Conservation (phyloP, 2,113 vertebrate genomes). For the Hymenochirus boettgeri region DNA sequence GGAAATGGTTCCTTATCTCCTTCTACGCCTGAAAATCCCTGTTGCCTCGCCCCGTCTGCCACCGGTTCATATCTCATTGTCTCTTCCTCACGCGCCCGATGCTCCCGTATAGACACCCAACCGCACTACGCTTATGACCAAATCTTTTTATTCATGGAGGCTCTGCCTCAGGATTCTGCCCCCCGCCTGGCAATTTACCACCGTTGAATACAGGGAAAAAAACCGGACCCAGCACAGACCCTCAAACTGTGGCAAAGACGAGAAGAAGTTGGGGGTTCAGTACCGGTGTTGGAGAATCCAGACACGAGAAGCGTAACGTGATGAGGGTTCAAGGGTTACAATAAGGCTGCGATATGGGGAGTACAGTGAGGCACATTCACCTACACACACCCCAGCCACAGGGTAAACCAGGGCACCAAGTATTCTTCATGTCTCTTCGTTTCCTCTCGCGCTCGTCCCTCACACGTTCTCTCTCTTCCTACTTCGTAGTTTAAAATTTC, state of each 20-base stretch:
- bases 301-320: conserved; percentile 89
- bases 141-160: conserved; percentile 91
- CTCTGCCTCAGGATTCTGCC: conserved; percentile 88
- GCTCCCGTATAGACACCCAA: conserved; percentile 96
- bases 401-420: conserved; percentile 60
- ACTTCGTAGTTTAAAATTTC: conserved; percentile 80
- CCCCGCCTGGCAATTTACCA: conserved; percentile 94
- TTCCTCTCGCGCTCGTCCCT: background rate
- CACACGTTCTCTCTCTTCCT: background rate
- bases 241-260: conserved; percentile 78
- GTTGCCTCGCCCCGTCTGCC: conserved; percentile 38
- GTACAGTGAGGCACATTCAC: conserved; percentile 92
- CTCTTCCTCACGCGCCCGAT: conserved; percentile 70
- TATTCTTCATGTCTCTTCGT: too few species aligned
- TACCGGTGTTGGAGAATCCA: conserved; percentile 79
- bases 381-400: conserved; percentile 88
- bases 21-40: conserved; percentile 14
- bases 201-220: conserved; percentile 83
- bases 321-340: conserved; percentile 87
- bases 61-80: background rate
- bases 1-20: conserved; percentile 40
- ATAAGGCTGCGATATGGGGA: conserved; percentile 91
- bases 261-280: conserved; percentile 85
- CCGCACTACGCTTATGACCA: conserved; percentile 93
- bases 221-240: conserved; percentile 66